Percentiles rank a stretch among this genome's conserved stretches.
phyloP scores from a whole-genome alignment of 2,888 invertebrate species.

The Ennomos fuscantarius region DNA sequence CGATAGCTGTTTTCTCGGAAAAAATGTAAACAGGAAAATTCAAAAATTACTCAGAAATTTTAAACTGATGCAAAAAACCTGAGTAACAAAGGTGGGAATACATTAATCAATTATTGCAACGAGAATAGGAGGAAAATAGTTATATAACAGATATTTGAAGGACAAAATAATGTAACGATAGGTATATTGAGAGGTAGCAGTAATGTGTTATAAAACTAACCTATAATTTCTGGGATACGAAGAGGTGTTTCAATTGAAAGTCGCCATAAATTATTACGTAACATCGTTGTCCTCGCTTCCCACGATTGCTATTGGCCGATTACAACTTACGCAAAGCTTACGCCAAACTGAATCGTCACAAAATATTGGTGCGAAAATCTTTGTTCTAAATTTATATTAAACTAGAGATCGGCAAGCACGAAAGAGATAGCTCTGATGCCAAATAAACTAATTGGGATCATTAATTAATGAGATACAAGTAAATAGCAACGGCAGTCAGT shows the following conservation, averaged over 20 bases:
- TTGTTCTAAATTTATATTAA: conserved; percentile 25
- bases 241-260: conserved; percentile 22
- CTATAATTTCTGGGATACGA: not conserved
- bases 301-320: conserved; percentile 13
- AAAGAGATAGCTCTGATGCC: conserved; percentile 31
- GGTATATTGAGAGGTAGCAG: no score
- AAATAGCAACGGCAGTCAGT: not conserved
- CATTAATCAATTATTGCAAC: conserved; percentile 1
- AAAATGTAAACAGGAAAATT: conserved; percentile 28
- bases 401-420: conserved; percentile 29
- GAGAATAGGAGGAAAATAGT: not conserved
- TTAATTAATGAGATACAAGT: conserved; percentile 29
- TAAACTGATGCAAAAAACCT: conserved; percentile 17
- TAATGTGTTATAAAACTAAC: not conserved
- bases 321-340: conserved; percentile 27
- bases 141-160: not conserved
- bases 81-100: conserved; percentile 9
- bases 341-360: conserved; percentile 22
- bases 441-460: conserved; percentile 35
- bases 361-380: conserved; percentile 23
- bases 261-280: conserved; percentile 27
- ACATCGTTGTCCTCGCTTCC: conserved; percentile 11
- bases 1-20: conserved; percentile 12
- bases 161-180: not conserved
- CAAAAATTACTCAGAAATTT: conserved; percentile 21